Percentiles rank a stretch among this genome's conserved stretches.
Conservation (phyloP, 2,113 vertebrate genomes). For the Grus americana region DNA sequence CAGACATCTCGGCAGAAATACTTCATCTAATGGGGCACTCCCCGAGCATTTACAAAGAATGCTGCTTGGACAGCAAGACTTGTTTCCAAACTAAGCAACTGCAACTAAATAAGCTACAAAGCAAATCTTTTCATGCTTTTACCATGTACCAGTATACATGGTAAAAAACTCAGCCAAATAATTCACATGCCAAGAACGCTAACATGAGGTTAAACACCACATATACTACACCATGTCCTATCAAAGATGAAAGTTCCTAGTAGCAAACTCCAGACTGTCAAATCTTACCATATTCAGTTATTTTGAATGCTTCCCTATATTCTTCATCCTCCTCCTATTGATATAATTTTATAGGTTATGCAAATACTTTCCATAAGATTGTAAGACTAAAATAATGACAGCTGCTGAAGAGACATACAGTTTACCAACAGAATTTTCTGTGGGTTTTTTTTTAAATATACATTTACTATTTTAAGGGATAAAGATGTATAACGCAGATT, state of each 20-base stretch:
- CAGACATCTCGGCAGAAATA: not conserved
- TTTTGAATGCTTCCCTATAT: not conserved
- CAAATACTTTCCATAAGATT: not conserved
- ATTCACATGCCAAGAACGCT: not conserved
- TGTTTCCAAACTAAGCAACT: not conserved
- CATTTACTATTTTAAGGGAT: not conserved
- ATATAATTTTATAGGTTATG: not conserved
- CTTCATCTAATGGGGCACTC: not conserved
- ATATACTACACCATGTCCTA: not conserved
- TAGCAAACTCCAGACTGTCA: not conserved
- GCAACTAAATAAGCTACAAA: not conserved
- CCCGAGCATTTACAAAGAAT: not conserved
- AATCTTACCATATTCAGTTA: not conserved
- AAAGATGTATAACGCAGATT: not conserved
- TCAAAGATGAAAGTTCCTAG: not conserved
- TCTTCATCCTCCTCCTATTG: not conserved
- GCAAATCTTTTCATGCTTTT: not conserved
- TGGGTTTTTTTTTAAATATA: not conserved
- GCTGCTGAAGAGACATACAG: not conserved
- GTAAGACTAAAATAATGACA: not conserved
- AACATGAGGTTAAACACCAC: not conserved
- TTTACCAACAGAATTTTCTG: not conserved
- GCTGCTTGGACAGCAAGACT: not conserved
- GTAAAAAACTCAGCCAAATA: not conserved
- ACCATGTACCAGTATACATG: not conserved